Evolutionary conservation across 2,113 vertebrate species (phyloP), one percentile per base, ranked within the genome.

Genomic region (Planiliza haematocheilus): DNA sequence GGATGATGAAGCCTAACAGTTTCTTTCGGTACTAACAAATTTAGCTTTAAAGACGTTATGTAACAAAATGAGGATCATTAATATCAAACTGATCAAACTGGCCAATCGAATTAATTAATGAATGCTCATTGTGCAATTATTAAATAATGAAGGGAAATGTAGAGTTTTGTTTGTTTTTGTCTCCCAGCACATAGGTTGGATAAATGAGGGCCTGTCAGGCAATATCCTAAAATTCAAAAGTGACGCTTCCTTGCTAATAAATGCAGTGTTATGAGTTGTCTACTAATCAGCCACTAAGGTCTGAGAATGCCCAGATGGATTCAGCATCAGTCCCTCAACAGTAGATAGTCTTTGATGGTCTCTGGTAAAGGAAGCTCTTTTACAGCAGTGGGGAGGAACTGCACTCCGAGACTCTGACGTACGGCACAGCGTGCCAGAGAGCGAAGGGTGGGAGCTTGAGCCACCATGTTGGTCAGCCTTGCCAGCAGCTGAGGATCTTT

Each of bases 361-460:
- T 95, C 93, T 2, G 97, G 97, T 87, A 99, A 78, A 1, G 96
- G 97, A 45, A 99, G 96, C 74, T 94, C 93, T 87, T 96, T 94
- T 68, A 99, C 97, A 0, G 96, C 97, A 9, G 94, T 90, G 0
- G 97, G 96, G 14, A 99, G 92, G 81, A 95, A 97, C 68, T 93
- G 94, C 20, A 94, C 92, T 0, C 97, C 97, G 0, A 99, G 93
- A 86, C 96, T 96, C 48, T 86, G 91, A 18, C 97, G 95, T 7
- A 98, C 94, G 0, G 95, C 94, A 0, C 94, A 96, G 6, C 97
- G 96, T 0, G 96, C 91, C 30, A 99, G 92, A 0, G 94, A 93
- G 81, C 96, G 95, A 12, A 99, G 91, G 0, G 93, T 93, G 2
- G 95, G 95, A 0, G 96, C 96, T 0, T 93, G 94, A 0, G 96